phyloP scores from a whole-genome alignment of 2,113 vertebrate species.

The Muntiacus reevesi region DNA sequence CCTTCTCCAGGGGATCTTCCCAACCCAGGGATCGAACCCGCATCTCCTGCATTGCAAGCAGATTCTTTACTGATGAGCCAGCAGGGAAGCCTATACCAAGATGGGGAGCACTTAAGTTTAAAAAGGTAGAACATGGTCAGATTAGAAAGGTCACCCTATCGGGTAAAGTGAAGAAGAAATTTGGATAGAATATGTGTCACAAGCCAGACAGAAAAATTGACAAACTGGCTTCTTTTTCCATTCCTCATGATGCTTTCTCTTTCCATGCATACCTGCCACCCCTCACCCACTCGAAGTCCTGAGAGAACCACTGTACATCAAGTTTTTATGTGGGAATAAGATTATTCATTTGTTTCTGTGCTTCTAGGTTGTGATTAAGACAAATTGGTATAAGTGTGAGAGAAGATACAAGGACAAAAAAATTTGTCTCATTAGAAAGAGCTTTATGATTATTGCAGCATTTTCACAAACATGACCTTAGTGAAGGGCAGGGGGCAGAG shows the following conservation, averaged over 20 bases:
- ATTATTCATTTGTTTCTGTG: neutral
- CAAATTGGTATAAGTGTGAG: neutral
- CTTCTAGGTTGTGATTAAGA: neutral
- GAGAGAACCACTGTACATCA: neutral
- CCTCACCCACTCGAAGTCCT: neutral
- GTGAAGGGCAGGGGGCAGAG: neutral
- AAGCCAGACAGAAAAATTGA: neutral
- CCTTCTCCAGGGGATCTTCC: neutral
- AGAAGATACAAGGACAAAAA: neutral
- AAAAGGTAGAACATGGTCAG: neutral
- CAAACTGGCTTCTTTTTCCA: neutral
- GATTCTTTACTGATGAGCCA: neutral
- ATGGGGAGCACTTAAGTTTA: neutral
- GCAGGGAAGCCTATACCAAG: neutral
- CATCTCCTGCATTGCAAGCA: neutral
- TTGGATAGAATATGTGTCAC: neutral
- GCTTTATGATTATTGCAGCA: neutral
- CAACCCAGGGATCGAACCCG: rapidly evolving
- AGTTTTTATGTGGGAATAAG: neutral
- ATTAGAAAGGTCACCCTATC: neutral
- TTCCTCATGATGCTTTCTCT: neutral
- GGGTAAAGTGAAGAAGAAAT: neutral
- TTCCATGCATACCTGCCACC: neutral
- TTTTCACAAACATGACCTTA: neutral
- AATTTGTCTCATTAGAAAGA: neutral